Evolutionary conservation across 2,113 vertebrate genomes (phyloP), one percentile per base, ranked within the genome.

Genomic region (Telmatochromis brachygnathus): DNA sequence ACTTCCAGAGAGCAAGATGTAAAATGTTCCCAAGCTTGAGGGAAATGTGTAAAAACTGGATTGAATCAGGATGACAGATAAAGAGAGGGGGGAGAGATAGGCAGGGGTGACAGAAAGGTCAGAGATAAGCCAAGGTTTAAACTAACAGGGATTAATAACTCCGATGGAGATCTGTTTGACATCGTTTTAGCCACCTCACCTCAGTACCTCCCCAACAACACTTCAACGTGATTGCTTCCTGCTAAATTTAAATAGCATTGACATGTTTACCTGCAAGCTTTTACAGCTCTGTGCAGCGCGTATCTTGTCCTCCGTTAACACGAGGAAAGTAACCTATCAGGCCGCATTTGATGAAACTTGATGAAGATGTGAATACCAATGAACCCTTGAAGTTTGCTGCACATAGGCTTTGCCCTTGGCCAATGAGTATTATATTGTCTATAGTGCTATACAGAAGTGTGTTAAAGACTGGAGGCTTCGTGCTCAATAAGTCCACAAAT

Each of bases 121-220:
- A 86, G 86, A 90, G 90, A 93, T 91, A 92, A 95, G 87, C 87
- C 86, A 86, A 85, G 79, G 88, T 91, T 58, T 93, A 94, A 92
- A 68, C 89, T 90, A 94, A 91, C 89, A 93, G 86, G 91, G 94
- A 94, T 94, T 89, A 93, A 94, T 92, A 94, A 90, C 73, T 47
- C 65, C 89, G 93, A 95, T 94, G 90, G 89, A 93, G 89, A 93
- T 94, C 86, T 86, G 81, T 90, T 94, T 93, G 84, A 84, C 88
- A 89, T 91, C 60, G 86, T 90, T 92, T 90, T 35, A 87, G 42
- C 62, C 33, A 68, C 33, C 60, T 68, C 33, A 21, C 33, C 60
- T 37, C 60, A 68, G 19, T 26, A 62, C 83, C 53, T 33, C 17
- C 47, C 33, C 9, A 53, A 39, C 13, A 84, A 54, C 30, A 75